A percentile compares a stretch with the other conserved stretches of the same genome.
Conservation (phyloP, 2,888 invertebrate species). For the Patella pellucida region DNA sequence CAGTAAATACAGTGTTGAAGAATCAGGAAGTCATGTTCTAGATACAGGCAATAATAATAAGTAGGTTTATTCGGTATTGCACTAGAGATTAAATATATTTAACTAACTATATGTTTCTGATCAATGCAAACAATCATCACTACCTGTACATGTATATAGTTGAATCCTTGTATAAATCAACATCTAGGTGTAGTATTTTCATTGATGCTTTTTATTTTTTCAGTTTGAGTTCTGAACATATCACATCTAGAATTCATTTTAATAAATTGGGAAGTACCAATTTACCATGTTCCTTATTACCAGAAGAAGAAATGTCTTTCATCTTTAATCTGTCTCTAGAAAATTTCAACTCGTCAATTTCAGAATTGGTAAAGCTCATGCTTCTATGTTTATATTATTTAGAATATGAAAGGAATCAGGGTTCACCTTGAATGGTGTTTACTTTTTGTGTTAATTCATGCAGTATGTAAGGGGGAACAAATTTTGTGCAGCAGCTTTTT, state of each 20-base stretch:
- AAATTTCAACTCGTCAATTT: conserved; percentile 13
- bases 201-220: not conserved
- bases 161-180: too few relatives aligned
- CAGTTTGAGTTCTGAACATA: conserved; percentile 5
- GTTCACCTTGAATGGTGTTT: too few relatives aligned
- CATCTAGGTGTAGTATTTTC: too few relatives aligned
- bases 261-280: conserved; percentile 13
- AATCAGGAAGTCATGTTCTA: conserved; percentile 39
- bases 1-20: not conserved
- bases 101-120: too few relatives aligned
- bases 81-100: not conserved
- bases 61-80: not conserved
- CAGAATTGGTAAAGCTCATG: conserved; percentile 12
- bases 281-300: conserved; percentile 35
- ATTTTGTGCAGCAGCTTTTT: too few relatives aligned
- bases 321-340: conserved; percentile 32
- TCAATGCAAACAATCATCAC: too few relatives aligned
- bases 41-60: conserved; percentile 15
- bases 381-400: not conserved
- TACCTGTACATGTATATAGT: too few relatives aligned
- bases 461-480: too few relatives aligned
- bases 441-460: too few relatives aligned
- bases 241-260: conserved; percentile 1
- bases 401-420: too few relatives aligned
- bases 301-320: conserved; percentile 36